Evolutionary conservation across 2,888 invertebrate genomes (phyloP), one percentile per base, ranked within the genome.

Genomic region (Ophion obscuratus): DNA sequence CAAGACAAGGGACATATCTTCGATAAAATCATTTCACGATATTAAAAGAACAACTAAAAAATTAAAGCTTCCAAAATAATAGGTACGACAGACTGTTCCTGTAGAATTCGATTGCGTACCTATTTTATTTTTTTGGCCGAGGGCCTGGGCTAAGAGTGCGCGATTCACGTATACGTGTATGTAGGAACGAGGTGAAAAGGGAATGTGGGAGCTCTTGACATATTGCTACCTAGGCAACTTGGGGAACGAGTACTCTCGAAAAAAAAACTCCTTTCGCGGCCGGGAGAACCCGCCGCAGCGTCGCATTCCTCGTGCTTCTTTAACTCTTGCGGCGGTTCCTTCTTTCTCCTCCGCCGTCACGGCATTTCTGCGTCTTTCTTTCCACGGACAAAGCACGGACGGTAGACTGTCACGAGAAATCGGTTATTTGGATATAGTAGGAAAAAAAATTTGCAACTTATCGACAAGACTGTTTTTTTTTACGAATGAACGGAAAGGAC

Each of bases 151-250:
- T 31, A 47, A 14, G 78, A 76, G 81, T 81, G 83, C 75, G 71
- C 79, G 79, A 61, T 82, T 79, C 74, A 11, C 76, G 47, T 17
- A 73, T 67, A 36, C 47, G 66, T 81, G 77, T 73, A 82, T 88
- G 85, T 85, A 79, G 86, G 89, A 89, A 89, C 86, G 89, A 76
- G 86, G 79, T 71, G 89, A 88, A 84, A 87, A 85, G 82, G 78
- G 88, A 87, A 47, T 47, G 10, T 71, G 67, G 61, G 73, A 83
- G 88, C 92, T 91, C 93, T 93, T 93, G 92, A 93, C 92, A 93
- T 93, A 93, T 93, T 91, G 93, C 93, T 93, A 92, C 91, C 93
- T 91, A 92, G 92, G 93, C 93, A 92, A 92, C 92, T 93, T 91
- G 86, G 88, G 89, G 86, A 90, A 47, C 14, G 47, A 92, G 92